Conservation (phyloP, 2,797 vertebrate species). For the Cuniculus paca region DNA sequence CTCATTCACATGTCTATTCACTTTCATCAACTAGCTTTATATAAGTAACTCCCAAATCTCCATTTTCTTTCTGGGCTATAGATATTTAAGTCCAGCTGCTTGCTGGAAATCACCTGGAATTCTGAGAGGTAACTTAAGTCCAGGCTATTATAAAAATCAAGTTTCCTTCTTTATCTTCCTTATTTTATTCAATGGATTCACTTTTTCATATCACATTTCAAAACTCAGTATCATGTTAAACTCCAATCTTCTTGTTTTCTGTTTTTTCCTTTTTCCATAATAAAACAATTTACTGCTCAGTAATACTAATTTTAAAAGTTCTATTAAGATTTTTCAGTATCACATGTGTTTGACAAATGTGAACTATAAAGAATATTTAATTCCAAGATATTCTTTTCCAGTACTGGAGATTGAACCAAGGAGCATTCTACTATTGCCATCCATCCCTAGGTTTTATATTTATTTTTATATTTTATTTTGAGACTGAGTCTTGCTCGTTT, state of each 20-base stretch:
- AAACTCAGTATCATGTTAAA: not conserved
- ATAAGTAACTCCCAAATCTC: not conserved
- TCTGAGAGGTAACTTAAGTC: not conserved
- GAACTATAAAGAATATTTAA: not conserved
- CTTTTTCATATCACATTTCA: not conserved
- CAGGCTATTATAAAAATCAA: not conserved
- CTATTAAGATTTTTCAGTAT: not conserved
- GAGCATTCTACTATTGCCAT: not conserved
- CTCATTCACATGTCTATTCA: not conserved
- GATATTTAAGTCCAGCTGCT: not conserved
- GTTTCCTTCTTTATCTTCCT: not conserved
- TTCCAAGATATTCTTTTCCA: not conserved
- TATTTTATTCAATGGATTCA: not conserved
- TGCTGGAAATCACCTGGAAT: slow-evolving; percentile 30
- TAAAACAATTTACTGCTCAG: not conserved
- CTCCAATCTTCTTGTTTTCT: not conserved
- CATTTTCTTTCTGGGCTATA: not conserved
- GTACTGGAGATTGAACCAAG: not conserved
- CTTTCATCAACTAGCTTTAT: not conserved
- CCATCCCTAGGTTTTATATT: not conserved
- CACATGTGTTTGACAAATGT: not conserved
- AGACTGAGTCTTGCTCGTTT: not conserved
- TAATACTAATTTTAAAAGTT: not conserved
- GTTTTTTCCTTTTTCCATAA: not conserved
- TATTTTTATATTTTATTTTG: not conserved